phyloP scores from a whole-genome alignment of 1,140 invertebrate species.

The Drosophila sp. region DNA sequence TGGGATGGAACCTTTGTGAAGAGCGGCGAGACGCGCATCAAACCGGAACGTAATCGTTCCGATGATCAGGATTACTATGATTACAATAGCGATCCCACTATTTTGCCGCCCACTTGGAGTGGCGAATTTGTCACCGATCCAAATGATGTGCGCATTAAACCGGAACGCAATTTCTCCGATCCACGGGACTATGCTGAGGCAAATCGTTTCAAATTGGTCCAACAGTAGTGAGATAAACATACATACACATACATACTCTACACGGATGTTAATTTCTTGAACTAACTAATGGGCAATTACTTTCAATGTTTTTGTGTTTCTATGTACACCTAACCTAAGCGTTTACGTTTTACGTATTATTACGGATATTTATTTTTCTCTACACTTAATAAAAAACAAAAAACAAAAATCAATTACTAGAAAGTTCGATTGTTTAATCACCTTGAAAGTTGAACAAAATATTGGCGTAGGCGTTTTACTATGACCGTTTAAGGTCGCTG shows the following conservation, averaged over 20 bases:
- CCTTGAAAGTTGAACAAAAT: slow-evolving; percentile 10
- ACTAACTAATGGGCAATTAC: slow-evolving; percentile 52
- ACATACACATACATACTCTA: neutral
- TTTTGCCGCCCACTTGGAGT: slow-evolving; percentile 74
- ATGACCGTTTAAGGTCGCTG: slow-evolving; percentile 48
- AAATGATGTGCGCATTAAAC: slow-evolving; percentile 78
- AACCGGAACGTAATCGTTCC: slow-evolving; percentile 76
- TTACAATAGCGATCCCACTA: slow-evolving; percentile 62
- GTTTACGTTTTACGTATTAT: slow-evolving; percentile 52
- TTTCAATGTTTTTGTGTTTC: slow-evolving; percentile 45
- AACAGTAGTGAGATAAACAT: slow-evolving; percentile 33
- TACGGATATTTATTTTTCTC: slow-evolving; percentile 65
- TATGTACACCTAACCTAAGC: slow-evolving; percentile 60
- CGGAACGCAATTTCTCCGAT: slow-evolving; percentile 79
- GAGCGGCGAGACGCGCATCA: slow-evolving; percentile 60
- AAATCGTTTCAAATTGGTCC: slow-evolving; percentile 67
- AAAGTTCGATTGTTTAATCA: slow-evolving; percentile 46
- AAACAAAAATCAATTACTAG: slow-evolving; percentile 37
- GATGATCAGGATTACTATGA: slow-evolving; percentile 74
- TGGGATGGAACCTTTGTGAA: slow-evolving; percentile 81
- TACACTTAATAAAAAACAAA: slow-evolving; percentile 60
- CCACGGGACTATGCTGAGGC: slow-evolving; percentile 76
- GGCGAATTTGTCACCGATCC: slow-evolving; percentile 78
- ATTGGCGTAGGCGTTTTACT: slow-evolving; percentile 40
- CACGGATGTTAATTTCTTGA: slow-evolving; percentile 17